Conservation (phyloP, 2,797 vertebrate genomes). For the Lithobates sylvaticus region DNA sequence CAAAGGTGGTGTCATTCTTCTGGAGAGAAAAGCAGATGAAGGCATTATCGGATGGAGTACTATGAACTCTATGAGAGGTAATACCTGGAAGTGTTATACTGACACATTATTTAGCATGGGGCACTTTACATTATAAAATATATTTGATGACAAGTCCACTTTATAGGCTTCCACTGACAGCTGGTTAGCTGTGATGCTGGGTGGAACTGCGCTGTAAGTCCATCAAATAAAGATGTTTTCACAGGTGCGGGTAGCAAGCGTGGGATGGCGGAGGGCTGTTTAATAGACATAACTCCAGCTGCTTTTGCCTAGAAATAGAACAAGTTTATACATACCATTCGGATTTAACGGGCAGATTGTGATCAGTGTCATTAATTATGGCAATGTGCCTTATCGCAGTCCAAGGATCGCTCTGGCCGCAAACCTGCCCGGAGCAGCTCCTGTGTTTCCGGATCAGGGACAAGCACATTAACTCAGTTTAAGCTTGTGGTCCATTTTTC, state of each 20-base stretch:
- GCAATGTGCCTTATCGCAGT: constrained; percentile 7
- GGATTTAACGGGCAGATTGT: neutral
- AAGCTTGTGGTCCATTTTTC: neutral
- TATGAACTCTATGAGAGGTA: too few relatives aligned
- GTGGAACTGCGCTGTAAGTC: neutral
- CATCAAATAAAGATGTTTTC: constrained; percentile 4
- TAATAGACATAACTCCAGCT: neutral
- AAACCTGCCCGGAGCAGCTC: neutral
- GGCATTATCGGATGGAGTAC: too few relatives aligned
- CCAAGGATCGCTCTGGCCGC: neutral
- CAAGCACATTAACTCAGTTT: neutral
- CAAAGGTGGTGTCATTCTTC: too few relatives aligned
- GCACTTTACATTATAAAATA: too few relatives aligned
- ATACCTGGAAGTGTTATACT: too few relatives aligned
- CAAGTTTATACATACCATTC: neutral
- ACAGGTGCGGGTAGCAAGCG: constrained; percentile 1
- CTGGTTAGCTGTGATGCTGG: neutral
- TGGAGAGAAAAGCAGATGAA: too few relatives aligned
- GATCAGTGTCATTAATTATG: neutral
- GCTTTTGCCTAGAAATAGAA: neutral
- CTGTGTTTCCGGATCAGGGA: neutral
- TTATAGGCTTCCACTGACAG: too few relatives aligned
- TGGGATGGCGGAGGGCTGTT: neutral
- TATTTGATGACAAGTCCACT: too few relatives aligned
- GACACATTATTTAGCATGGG: too few relatives aligned